These are phyloP conservation scores for Formicarius rufipectus DNA, from an alignment of 2,113 vertebrate genomes.

Conservation along the genomic window DNA sequence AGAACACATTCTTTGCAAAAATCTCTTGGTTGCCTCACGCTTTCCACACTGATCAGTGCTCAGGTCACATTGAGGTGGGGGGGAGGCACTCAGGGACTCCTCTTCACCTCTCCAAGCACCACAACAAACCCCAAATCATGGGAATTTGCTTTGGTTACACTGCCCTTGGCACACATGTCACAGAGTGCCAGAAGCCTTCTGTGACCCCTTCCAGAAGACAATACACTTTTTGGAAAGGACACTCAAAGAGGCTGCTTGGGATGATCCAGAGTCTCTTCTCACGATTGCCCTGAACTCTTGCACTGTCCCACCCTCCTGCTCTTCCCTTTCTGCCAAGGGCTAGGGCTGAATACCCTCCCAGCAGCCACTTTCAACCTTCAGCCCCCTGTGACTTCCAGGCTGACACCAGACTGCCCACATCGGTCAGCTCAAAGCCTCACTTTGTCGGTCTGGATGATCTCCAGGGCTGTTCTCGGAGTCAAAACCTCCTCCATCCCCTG, in stretches of 20 bases:
- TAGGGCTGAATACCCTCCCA: background rate
- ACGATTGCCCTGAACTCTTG: background rate
- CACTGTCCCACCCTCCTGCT: background rate
- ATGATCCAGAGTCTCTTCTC: background rate
- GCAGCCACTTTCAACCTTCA: background rate
- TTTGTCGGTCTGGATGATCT: background rate
- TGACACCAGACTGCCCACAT: background rate
- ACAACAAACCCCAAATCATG: accelerated
- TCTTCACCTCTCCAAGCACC: background rate
- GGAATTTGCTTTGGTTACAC: background rate
- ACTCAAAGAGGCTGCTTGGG: background rate
- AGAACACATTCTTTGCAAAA: accelerated
- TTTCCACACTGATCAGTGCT: background rate
- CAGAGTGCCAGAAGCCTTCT: background rate
- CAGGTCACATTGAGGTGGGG: background rate
- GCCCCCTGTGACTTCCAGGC: background rate
- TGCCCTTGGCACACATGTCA: accelerated
- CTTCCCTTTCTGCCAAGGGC: background rate
- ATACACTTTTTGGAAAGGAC: background rate
- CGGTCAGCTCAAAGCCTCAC: background rate
- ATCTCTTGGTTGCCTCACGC: background rate
- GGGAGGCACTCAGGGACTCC: background rate
- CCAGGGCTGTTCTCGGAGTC: background rate
- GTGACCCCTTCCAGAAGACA: background rate
- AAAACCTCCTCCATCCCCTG: background rate